Conservation (phyloP, 1,140 invertebrate species). For the Drosophila hydei region DNA sequence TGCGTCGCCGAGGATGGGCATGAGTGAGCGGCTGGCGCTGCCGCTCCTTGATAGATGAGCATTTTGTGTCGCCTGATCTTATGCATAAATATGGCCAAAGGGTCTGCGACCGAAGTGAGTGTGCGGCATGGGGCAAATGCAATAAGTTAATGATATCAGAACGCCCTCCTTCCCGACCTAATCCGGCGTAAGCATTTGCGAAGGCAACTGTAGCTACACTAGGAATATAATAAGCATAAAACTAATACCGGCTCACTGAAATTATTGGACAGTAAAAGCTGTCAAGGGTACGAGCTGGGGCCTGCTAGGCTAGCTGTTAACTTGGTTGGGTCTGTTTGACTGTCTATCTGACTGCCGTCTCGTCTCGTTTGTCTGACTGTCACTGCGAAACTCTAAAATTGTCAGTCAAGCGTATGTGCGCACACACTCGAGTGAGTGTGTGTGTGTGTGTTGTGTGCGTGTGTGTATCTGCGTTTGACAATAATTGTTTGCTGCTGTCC, state of each 20-base stretch:
- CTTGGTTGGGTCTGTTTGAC: neutral
- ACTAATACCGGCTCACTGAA: slow-evolving; percentile 49
- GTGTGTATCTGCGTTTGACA: slow-evolving; percentile 63
- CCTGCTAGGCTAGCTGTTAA: slow-evolving; percentile 6
- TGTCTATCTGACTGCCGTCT: neutral
- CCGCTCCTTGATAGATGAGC: slow-evolving; percentile 70
- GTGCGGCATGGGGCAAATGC: slow-evolving; percentile 59
- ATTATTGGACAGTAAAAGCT: slow-evolving; percentile 66
- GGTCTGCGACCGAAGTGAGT: slow-evolving; percentile 8
- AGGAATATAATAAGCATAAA: slow-evolving; percentile 61
- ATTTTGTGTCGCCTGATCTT: slow-evolving; percentile 61
- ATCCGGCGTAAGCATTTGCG: slow-evolving; percentile 55
- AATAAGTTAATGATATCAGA: slow-evolving; percentile 81
- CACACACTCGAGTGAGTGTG: neutral
- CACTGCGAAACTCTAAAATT: slow-evolving; percentile 43
- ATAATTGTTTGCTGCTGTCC: slow-evolving; percentile 69
- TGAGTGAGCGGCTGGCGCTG: neutral
- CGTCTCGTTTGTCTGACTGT: slow-evolving; percentile 7
- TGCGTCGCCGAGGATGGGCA: neutral
- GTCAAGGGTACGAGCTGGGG: slow-evolving; percentile 1
- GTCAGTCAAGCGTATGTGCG: slow-evolving; percentile 9
- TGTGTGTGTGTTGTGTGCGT: slow-evolving; percentile 7
- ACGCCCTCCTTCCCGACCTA: slow-evolving; percentile 16
- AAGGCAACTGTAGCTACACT: slow-evolving; percentile 23
- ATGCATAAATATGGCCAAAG: slow-evolving; percentile 70